Base-by-base conservation (phyloP, 2,888 invertebrate species). In the Tipula lateralis region DNA sequence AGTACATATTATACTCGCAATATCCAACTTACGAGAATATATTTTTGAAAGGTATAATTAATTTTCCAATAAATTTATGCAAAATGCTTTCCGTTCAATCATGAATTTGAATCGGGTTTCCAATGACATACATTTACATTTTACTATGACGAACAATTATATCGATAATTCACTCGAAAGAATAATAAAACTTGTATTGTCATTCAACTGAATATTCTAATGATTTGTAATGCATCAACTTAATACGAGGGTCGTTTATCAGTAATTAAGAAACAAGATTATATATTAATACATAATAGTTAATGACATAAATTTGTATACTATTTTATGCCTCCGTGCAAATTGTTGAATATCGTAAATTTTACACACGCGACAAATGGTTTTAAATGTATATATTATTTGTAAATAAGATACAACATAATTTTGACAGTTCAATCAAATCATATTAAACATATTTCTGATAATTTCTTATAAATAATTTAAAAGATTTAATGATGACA, bases 21-120 rank as follows among this genome's bases (percentile, higher is more conserved):
- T 50, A 66, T 66, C 9, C 9, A 66, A 24, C 66, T 39, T n/a
- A n/a, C n/a, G n/a, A n/a, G n/a, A n/a, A n/a, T n/a, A n/a, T n/a
- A n/a, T n/a, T n/a, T n/a, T n/a, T n/a, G n/a, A 66, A 5, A 66
- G 66, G 24, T 66, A 66, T 66, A 66, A 66, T 66, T 66, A 66
- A 66, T 50, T 50, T 50, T 50, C 9, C 9, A 24, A 7, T 66
- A 66, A 66, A 66, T 66, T 66, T 66, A 66, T 66, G 66, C 66
- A 66, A 66, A 66, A 66, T 66, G 66, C 66, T 66, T 66, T 66
- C 24, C 66, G 66, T 66, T 66, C 66, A 66, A 66, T 66, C 66
- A 24, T 66, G 66, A 66, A 66, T 24, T 66, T 66, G 66, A 66
- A 66, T 24, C 66, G 66, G 1, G 66, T 19, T 66, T 24, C 66